Evolutionary conservation across 2,888 invertebrate genomes (phyloP).

Genomic region (Drosophila anceps): DNA sequence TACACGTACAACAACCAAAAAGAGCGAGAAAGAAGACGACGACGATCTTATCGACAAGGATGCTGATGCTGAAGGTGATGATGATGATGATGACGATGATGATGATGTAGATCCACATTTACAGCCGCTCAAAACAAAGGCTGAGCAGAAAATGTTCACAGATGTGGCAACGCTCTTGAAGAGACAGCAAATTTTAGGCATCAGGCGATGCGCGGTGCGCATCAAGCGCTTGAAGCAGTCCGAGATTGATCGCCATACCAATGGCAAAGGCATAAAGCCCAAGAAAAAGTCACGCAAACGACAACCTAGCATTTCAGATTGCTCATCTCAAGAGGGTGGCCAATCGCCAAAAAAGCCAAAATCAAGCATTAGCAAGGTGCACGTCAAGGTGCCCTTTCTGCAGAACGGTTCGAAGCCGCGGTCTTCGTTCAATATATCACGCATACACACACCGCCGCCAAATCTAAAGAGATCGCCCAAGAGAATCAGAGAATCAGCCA

Average conservation of each 20-base stretch:
- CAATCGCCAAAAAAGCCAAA: slow-evolving; percentile 32
- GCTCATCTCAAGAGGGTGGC: neutral
- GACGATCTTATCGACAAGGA: neutral
- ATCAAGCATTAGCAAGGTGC: slow-evolving; percentile 17
- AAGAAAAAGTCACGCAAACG: slow-evolving; percentile 19
- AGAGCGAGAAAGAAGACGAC: neutral
- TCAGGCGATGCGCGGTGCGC: slow-evolving; percentile 34
- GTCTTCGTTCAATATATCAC: neutral
- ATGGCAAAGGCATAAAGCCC: slow-evolving; percentile 4
- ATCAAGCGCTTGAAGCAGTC: slow-evolving; percentile 40
- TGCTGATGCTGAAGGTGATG: too few relatives aligned
- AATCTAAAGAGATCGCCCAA: neutral
- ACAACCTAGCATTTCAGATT: neutral
- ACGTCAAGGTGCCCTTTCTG: slow-evolving; percentile 40
- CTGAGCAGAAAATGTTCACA: slow-evolving; percentile 66
- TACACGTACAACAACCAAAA: neutral
- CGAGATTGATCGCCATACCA: slow-evolving; percentile 9
- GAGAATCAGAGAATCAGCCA: too few relatives aligned
- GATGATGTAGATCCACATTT: slow-evolving; percentile 13
- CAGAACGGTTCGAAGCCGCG: slow-evolving; percentile 32
- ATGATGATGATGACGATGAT: slow-evolving; percentile 5
- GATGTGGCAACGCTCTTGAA: slow-evolving; percentile 16
- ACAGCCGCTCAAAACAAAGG: slow-evolving; percentile 65
- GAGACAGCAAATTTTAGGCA: neutral
- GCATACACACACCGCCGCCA: slow-evolving; percentile 28